Evolutionary conservation across 1,140 invertebrate genomes (phyloP).

Genomic region (Euura saliciscinereae): DNA sequence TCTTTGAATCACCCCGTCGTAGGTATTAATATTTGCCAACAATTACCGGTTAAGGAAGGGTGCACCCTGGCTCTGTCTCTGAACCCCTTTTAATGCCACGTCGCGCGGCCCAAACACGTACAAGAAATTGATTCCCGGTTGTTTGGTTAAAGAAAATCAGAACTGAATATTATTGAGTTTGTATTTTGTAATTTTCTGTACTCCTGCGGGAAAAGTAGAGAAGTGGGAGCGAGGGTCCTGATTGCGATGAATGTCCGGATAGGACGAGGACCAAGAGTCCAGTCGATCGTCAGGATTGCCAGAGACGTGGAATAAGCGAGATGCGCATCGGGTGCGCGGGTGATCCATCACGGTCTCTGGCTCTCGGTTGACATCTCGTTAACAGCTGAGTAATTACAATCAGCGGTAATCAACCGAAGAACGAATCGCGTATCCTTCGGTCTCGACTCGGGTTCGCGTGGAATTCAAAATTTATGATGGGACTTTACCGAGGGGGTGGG

Average conservation of each 20-base stretch:
- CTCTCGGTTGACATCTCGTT: slow-evolving; percentile 32
- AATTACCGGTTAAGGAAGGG: slow-evolving; percentile 50
- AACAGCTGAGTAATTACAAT: slow-evolving; percentile 39
- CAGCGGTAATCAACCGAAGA: slow-evolving; percentile 26
- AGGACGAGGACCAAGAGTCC: not conserved
- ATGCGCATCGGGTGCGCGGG: slow-evolving; percentile 9
- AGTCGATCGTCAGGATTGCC: slow-evolving; percentile 9
- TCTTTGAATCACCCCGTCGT: slow-evolving; percentile 41
- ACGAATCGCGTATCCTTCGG: not conserved
- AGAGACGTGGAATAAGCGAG: not conserved
- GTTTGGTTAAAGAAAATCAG: no score
- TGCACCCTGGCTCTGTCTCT: slow-evolving; percentile 11
- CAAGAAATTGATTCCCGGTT: slow-evolving; percentile 31
- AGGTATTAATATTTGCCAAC: slow-evolving; percentile 62
- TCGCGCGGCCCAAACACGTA: slow-evolving; percentile 48
- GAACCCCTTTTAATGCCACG: slow-evolving; percentile 54
- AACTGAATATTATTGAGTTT: no score
- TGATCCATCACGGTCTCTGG: slow-evolving; percentile 33
- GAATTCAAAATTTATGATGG: not conserved
- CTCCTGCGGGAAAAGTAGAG: no score
- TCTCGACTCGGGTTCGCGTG: not conserved
- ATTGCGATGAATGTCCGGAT: not conserved
- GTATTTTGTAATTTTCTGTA: no score
- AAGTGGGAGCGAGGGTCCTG: not conserved
- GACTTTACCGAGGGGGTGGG: no score